Base-by-base conservation (phyloP, 2,888 invertebrate species). In the Ophonus ardosiacus region DNA sequence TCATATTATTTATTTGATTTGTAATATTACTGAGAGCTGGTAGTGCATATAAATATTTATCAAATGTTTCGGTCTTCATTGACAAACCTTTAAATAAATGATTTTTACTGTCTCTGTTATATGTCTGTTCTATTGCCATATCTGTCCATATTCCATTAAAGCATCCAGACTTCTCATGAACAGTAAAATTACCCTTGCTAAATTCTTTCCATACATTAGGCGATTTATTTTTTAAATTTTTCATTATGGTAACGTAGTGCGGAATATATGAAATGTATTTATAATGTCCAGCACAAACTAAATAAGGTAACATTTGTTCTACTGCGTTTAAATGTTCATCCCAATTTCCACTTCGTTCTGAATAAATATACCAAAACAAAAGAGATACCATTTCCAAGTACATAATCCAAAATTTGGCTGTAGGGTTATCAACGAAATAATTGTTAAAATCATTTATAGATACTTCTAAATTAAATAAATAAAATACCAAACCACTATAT, bases 141-240 rank as follows among this genome's bases (percentile, higher is more conserved):
- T 85, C 85, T 8, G 71, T 80, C 79, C 85, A 85, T 1, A 80
- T 71, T 1, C 85, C 85, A 56, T 80, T 80, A 71, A 85, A 85
- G 13, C n/a, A 7, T 3, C 79, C 65, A 7, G n/a, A 21, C 63
- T 17, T 56, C 65, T 78, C 76, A 61, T 79, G 78, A 13, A 84
- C 56, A 18, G 15, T 84, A 56, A 76, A 76, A 10, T 51, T 76
- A 18, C 51, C 76, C 4, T 8, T 56, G 40, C 43, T 76, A 13
- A 51, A 76, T 76, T 76, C 24, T 10, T 76, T 17, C 51, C 51
- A 51, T 18, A 76, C 17, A 7, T 51, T 18, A 51, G 51, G 51
- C 5, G n/a, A 7, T 43, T 76, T 51, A 5, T 7, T 51, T 76
- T 56, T 18, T 76, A 76, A 76, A 21, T 76, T 76, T 76, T 18